These are phyloP conservation scores for Mesorhabditis spiculigera DNA, from an alignment of 2,888 invertebrate species.

Conservation along the genomic window DNA sequence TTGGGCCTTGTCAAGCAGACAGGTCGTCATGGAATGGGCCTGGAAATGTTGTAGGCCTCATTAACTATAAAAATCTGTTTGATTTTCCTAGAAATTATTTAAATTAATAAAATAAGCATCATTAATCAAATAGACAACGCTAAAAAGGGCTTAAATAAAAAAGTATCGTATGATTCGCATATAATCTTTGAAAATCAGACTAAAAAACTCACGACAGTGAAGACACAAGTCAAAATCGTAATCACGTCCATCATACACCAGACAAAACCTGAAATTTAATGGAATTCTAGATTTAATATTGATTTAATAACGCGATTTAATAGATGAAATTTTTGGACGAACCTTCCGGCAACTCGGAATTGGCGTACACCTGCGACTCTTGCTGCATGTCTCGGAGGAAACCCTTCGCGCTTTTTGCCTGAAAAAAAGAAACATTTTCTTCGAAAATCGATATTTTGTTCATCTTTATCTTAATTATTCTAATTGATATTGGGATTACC, in stretches of 20 bases:
- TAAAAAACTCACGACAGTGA: not conserved
- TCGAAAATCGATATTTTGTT: too few species aligned
- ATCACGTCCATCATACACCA: not conserved
- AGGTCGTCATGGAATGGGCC: not conserved
- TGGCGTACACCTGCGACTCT: not conserved
- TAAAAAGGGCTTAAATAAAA: too few species aligned
- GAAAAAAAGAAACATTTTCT: too few species aligned
- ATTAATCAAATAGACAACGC: too few species aligned
- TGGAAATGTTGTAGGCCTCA: too few species aligned
- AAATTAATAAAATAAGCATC: too few species aligned
- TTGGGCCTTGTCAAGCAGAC: not conserved
- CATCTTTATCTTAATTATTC: too few species aligned
- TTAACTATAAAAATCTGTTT: too few species aligned
- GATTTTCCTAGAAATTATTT: too few species aligned
- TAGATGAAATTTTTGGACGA: not conserved
- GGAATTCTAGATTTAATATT: not conserved
- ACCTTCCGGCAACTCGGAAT: not conserved
- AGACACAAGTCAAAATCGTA: conserved; percentile 4
- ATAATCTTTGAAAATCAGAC: too few species aligned
- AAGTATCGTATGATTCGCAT: too few species aligned
- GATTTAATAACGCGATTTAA: not conserved
- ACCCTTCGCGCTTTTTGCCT: not conserved
- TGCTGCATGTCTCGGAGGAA: not conserved
- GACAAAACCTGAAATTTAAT: not conserved
- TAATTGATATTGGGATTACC: too few species aligned